These are phyloP conservation scores for Gymnosoma rotundatum DNA, from an alignment of 2,888 invertebrate genomes.

Conservation along the genomic window DNA sequence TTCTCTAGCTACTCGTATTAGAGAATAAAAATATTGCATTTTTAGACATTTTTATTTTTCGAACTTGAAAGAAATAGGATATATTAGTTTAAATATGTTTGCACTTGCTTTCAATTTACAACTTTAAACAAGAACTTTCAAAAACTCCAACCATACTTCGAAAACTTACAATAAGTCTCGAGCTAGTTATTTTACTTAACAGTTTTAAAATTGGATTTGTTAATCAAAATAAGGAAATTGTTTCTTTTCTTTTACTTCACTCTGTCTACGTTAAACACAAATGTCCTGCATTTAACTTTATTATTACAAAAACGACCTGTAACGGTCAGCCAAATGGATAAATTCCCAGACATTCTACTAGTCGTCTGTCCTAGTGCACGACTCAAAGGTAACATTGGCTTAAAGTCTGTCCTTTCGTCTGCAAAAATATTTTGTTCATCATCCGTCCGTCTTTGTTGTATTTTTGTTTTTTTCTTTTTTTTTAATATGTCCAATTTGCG, in stretches of 20 bases:
- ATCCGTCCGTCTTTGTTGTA: background rate
- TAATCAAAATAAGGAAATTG: background rate
- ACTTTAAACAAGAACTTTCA: background rate
- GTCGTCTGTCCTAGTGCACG: background rate
- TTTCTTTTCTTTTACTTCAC: background rate
- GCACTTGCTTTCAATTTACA: background rate
- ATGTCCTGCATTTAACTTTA: conserved; percentile 40
- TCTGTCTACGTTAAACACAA: conserved; percentile 1
- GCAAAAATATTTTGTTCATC: too few relatives aligned
- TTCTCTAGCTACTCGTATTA: background rate
- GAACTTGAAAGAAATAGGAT: background rate
- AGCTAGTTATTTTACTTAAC: background rate
- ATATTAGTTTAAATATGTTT: too few relatives aligned
- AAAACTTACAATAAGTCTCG: background rate
- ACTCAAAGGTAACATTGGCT: background rate
- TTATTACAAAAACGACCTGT: conserved; percentile 54
- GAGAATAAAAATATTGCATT: background rate
- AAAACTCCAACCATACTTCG: background rate
- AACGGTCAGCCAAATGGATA: conserved; percentile 24
- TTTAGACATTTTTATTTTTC: background rate
- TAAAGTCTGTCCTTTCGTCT: too few relatives aligned
- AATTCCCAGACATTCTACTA: conserved; percentile 4
- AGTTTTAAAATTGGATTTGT: background rate
- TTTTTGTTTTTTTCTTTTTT: too few relatives aligned
- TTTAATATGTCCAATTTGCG: conserved; percentile 24